Evolutionary conservation across 1,140 invertebrate species (phyloP).

Genomic region (Onthophagus taurus): DNA sequence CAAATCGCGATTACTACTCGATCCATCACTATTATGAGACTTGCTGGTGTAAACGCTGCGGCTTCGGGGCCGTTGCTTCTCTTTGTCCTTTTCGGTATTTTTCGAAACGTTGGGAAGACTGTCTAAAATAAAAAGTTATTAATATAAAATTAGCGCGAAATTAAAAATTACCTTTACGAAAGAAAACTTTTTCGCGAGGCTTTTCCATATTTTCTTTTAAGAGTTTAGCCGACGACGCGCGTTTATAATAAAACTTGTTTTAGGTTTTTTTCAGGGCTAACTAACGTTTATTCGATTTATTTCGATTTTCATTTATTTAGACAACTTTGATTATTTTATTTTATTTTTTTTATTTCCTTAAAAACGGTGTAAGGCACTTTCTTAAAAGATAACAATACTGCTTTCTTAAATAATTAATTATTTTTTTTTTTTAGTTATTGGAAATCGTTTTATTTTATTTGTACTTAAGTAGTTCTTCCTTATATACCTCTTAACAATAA

Average conservation of each 20-base stretch:
- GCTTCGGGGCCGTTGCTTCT: conserved; percentile 29
- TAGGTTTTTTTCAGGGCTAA: no score
- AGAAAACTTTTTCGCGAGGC: conserved; percentile 29
- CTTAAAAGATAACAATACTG: no score
- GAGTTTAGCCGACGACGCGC: no score
- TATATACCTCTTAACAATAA: no score
- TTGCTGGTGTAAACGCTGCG: conserved; percentile 34
- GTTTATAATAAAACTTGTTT: no score
- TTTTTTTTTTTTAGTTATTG: no score
- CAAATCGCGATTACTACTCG: conserved; percentile 24
- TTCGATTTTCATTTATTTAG: no score
- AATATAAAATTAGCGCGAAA: conserved; percentile 8
- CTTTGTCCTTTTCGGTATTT: conserved; percentile 22
- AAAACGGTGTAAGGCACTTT: background rate
- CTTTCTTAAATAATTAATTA: no score
- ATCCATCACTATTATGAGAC: conserved; percentile 27
- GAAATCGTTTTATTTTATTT: no score
- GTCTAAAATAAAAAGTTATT: conserved; percentile 29
- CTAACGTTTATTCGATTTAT: no score
- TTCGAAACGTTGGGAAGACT: conserved; percentile 29
- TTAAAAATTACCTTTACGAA: conserved; percentile 28
- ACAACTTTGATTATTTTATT: no score
- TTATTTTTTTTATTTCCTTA: background rate
- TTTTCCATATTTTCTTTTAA: conserved; percentile 34
- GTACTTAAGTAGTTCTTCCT: no score